Evolutionary conservation across 2,888 invertebrate genomes (phyloP).

Genomic region (Seira sanloemensis): DNA sequence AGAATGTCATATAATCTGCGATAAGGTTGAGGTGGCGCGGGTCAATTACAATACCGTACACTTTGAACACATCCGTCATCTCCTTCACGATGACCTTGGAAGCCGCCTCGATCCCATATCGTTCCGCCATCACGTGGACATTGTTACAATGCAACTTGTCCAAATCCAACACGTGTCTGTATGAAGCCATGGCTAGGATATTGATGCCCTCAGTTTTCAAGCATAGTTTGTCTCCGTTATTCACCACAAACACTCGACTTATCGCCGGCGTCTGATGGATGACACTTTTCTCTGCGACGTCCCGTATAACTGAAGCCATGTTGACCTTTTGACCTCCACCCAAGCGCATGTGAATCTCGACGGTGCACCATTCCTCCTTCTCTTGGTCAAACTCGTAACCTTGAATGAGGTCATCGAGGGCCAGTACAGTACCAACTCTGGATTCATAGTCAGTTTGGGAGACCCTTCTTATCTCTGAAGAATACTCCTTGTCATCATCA

Average conservation of each 20-base stretch:
- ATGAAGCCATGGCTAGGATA: conserved; percentile 91
- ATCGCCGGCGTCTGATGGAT: conserved; percentile 89
- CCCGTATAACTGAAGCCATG: conserved; percentile 84
- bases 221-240: conserved; percentile 77
- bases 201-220: conserved; percentile 98
- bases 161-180: conserved; percentile 86
- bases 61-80: conserved; percentile 96
- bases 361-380: conserved; percentile 88
- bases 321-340: conserved; percentile 83
- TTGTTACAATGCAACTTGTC: conserved; percentile 94
- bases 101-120: conserved; percentile 98
- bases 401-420: conserved; percentile 77
- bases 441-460: conserved; percentile 60
- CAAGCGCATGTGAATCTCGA: conserved; percentile 83
- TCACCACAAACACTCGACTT: conserved; percentile 88
- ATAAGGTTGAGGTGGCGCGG: conserved; percentile 93
- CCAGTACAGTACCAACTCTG: conserved; percentile 75
- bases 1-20: conserved; percentile 98
- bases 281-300: conserved; percentile 83
- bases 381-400: conserved; percentile 87
- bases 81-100: conserved; percentile 93
- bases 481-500: conserved; percentile 76
- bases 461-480: conserved; percentile 32
- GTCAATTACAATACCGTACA: conserved; percentile 97
- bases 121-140: conserved; percentile 91